Evolutionary conservation across 1,140 invertebrate genomes (phyloP).

Genomic region (Pseudomyrmex cubaensis): DNA sequence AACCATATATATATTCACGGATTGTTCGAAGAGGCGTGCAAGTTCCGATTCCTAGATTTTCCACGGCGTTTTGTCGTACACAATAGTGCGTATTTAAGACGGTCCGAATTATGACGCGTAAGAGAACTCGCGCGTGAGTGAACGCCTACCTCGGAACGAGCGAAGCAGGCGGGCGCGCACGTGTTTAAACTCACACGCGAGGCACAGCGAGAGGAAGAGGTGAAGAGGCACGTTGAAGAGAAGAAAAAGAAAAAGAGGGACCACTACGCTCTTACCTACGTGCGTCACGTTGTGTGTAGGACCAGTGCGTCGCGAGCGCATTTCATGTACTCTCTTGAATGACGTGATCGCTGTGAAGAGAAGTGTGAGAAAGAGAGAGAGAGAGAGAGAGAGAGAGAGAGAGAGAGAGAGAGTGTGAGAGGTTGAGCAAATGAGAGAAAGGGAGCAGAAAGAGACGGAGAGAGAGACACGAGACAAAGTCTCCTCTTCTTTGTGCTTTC

Average conservation of each 20-base stretch:
- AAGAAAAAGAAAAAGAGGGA: constrained; percentile 39
- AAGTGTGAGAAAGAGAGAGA: too few relatives aligned
- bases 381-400: too few relatives aligned
- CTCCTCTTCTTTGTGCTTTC: constrained; percentile 57
- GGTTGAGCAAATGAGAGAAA: not conserved
- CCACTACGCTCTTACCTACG: constrained; percentile 54
- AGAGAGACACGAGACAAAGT: constrained; percentile 25
- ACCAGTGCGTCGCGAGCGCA: constrained; percentile 57
- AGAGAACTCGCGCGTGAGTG: constrained; percentile 41
- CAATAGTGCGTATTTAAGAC: constrained; percentile 36
- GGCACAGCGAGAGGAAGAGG: not conserved
- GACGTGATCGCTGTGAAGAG: constrained; percentile 52
- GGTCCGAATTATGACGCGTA: constrained; percentile 50
- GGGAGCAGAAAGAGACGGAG: too few relatives aligned
- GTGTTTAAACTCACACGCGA: constrained; percentile 61
- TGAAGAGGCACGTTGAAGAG: not conserved
- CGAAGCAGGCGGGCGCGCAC: constrained; percentile 44
- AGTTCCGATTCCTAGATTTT: constrained; percentile 4
- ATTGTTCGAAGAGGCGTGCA: not conserved
- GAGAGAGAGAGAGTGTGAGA: not conserved
- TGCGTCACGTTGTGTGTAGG: constrained; percentile 58
- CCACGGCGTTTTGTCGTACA: not conserved
- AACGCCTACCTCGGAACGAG: constrained; percentile 37
- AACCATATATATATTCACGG: too few relatives aligned
- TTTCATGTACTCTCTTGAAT: constrained; percentile 59